Conservation (phyloP, 2,113 vertebrate genomes). For the Lichenostomus cassidix region DNA sequence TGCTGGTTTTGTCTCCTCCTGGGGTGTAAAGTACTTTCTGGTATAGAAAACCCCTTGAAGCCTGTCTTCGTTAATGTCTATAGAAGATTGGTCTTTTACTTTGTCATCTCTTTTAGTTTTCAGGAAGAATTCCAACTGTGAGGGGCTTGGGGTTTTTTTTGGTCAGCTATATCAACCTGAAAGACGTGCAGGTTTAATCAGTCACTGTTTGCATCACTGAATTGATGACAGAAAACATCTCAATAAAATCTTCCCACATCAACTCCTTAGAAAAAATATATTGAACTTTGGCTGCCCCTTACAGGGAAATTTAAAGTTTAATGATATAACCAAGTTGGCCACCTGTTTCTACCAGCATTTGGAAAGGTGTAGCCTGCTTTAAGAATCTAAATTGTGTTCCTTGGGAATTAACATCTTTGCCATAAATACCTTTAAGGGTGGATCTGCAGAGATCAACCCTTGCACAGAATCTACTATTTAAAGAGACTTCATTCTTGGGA, state of each 20-base stretch:
- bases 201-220: constrained; percentile 43
- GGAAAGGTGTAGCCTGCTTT: constrained; percentile 16
- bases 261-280: constrained; percentile 19
- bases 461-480: background rate
- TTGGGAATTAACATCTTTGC: background rate
- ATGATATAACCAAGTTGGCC: constrained; percentile 14
- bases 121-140: constrained; percentile 53
- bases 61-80: constrained; percentile 65
- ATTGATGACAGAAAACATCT: constrained; percentile 28
- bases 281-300: constrained; percentile 36
- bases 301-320: constrained; percentile 34
- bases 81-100: constrained; percentile 56
- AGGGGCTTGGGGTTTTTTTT: background rate
- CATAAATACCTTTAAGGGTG: background rate
- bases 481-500: background rate
- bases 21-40: constrained; percentile 49
- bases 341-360: background rate
- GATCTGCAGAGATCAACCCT: background rate
- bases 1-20: constrained; percentile 39
- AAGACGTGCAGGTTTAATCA: constrained; percentile 41
- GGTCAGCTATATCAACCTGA: constrained; percentile 38
- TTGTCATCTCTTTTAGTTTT: constrained; percentile 63
- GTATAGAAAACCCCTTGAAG: constrained; percentile 55
- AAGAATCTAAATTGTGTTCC: constrained; percentile 23
- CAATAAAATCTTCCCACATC: constrained; percentile 17